Base-by-base conservation (phyloP, 2,113 vertebrate genomes). In the Lontra canadensis region DNA sequence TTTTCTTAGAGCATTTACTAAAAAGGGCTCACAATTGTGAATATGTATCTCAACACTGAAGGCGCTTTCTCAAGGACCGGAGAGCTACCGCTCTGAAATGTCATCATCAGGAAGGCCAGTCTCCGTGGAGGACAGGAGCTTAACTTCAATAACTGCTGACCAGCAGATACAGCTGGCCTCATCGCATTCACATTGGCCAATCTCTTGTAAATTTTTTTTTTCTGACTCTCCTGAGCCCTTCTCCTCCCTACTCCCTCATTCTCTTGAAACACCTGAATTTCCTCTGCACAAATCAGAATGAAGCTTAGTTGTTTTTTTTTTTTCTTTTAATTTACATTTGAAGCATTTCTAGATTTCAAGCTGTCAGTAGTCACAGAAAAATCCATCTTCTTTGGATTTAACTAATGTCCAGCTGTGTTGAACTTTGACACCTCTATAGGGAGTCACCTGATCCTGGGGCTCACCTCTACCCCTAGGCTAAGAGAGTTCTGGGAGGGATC, bases 161-260 rank as follows among this genome's bases (percentile, higher is more conserved):
- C 7, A 78, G 31, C 23, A 52, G 47, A n/a, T 25, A 49, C 17
- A 34, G 20, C 42, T 39, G 31, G 26, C 44, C 55, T 63, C 29
- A 18, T 49, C 11, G 9, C 31, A 52, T 14, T 67, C 15, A 81
- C 29, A 76, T 4, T 59, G 34, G 52, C 29, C 44, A 67, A 23
- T 18, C 17, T 17, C 71, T 65, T 90, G 9, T 36, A n/a, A 47
- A 44, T 55, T 65, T 79, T 94, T 92, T 39, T 39, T 49, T 83
- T 87, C 31, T 74, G 55, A 55, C 17, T 63, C 55, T 63, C 13
- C 9, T 21, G 59, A 90, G 20, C 3, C 12, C 15, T 8, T 83
- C 18, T 25, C 6, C 5, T 31, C 1, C 2, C 1, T 0, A 6
- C 0, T 57, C 25, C 31, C 17, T 44, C 31, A 39, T 13, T 65